Base-by-base conservation (phyloP, 1,140 invertebrate species). In the Venturia canescens region DNA sequence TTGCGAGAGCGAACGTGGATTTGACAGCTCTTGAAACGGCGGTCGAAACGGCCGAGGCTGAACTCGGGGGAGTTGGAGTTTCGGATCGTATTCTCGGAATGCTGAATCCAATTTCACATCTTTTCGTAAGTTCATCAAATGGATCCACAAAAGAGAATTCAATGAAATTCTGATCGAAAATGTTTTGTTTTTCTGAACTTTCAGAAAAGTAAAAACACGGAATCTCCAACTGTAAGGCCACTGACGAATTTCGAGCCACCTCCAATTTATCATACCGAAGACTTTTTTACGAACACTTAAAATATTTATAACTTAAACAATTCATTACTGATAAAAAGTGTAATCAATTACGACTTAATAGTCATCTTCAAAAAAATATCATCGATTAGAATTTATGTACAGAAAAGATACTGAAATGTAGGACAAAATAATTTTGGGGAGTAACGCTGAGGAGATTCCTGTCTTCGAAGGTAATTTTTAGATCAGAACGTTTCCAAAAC, bases 81-180 rank as follows among this genome's bases (percentile, higher is more conserved):
- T 86, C 88, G 0, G 87, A 89, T 71, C 82, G 83, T 82, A 72
- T 89, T 57, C 86, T 88, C 31, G 87, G 88, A 23, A 88, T 88
- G 44, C 63, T 89, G 21, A 89, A 88, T 82, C 87, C 87, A 27
- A 85, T 89, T 60, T 88, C 84, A 13, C 57, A 70, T 77, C 79
- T 84, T 23, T 83, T 83, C 60, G 84, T 85, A 74, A 80, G 82
- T 83, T 75, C 63, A 67, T 66, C 38, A 44, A 44, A 6, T n/a
- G n/a, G 13, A 1, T 44, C 13, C 2, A 44, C 7, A 44, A 44
- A 44, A 44, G 13, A 44, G 5, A 44, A 44, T 44, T 44, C 3
- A 44, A 44, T 44, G 1, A 44, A 13, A 44, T 44, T 44, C 7
- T 11, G 38, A 44, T 44, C 13, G 7, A 9, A 44, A 70, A 21